Percentiles rank a stretch among this genome's conserved stretches.
Evolutionary conservation across 1,140 invertebrate species (phyloP).

Genomic region (Drosophila lacertosa): DNA sequence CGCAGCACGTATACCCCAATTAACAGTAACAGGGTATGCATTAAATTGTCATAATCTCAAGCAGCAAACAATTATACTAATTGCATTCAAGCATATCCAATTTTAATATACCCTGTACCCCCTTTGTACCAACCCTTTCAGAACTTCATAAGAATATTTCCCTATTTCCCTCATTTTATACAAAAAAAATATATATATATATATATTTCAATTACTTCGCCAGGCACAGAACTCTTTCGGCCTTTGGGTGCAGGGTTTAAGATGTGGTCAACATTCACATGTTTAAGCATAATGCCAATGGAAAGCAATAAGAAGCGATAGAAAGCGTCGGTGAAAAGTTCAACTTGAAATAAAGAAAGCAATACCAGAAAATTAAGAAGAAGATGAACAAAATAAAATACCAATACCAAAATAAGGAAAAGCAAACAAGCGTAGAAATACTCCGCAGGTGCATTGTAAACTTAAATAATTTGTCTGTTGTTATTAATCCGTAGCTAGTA

Average conservation of each 20-base stretch:
- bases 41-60: not conserved
- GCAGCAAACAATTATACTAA: not conserved
- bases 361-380: slow-evolving; percentile 18
- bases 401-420: not conserved
- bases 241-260: slow-evolving; percentile 32
- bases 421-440: slow-evolving; percentile 10
- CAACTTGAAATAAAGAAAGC: slow-evolving; percentile 44
- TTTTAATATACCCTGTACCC: slow-evolving; percentile 15
- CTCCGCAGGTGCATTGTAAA: slow-evolving; percentile 32
- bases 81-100: not conserved
- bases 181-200: not conserved
- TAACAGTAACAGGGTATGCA: slow-evolving; percentile 4
- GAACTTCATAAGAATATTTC: not conserved
- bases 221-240: not conserved
- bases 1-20: not conserved
- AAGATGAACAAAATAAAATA: not conserved
- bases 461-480: slow-evolving; percentile 64
- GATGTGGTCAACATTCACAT: slow-evolving; percentile 1
- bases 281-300: slow-evolving; percentile 30
- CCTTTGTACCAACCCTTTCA: not conserved
- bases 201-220: not conserved
- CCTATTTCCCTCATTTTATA: no score
- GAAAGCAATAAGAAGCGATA: slow-evolving; percentile 44
- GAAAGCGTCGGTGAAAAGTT: slow-evolving; percentile 33
- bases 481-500: slow-evolving; percentile 64